A percentile compares a stretch with the other conserved stretches of the same genome.
phyloP scores from a whole-genome alignment of 2,797 vertebrate genomes.

The Onychomys leucogaster region DNA sequence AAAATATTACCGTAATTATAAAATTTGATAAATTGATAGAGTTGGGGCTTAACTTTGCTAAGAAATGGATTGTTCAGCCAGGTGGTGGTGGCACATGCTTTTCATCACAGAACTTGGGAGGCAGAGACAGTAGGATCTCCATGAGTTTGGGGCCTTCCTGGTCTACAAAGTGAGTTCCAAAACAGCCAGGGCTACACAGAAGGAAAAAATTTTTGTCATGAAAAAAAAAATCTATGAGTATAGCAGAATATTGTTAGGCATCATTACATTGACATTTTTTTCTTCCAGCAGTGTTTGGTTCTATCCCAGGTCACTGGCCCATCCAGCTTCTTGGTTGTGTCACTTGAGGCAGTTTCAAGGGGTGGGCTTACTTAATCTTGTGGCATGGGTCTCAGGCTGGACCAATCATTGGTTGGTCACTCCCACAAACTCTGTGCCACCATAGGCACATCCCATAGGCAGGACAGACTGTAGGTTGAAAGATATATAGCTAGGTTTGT shows the following conservation, averaged over 20 bases:
- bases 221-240: neutral
- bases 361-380: neutral
- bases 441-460: neutral
- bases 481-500: neutral
- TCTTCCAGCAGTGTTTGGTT: neutral
- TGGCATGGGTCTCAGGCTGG: neutral
- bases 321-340: neutral
- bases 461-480: neutral
- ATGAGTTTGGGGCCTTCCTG: neutral
- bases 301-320: neutral
- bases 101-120: neutral
- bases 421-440: neutral
- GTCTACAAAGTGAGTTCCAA: neutral
- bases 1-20: neutral
- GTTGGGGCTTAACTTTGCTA: neutral
- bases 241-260: neutral
- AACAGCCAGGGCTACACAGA: neutral
- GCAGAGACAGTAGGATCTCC: neutral
- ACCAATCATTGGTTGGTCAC: neutral
- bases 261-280: neutral
- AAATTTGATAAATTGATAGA: neutral
- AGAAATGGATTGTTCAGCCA: neutral
- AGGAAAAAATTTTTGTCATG: neutral
- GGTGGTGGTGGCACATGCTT: neutral
- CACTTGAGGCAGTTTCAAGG: neutral